Percentiles rank a stretch among this genome's conserved stretches.
Evolutionary conservation across 1,140 invertebrate species (phyloP).

Genomic region (Hyphantria cunea): DNA sequence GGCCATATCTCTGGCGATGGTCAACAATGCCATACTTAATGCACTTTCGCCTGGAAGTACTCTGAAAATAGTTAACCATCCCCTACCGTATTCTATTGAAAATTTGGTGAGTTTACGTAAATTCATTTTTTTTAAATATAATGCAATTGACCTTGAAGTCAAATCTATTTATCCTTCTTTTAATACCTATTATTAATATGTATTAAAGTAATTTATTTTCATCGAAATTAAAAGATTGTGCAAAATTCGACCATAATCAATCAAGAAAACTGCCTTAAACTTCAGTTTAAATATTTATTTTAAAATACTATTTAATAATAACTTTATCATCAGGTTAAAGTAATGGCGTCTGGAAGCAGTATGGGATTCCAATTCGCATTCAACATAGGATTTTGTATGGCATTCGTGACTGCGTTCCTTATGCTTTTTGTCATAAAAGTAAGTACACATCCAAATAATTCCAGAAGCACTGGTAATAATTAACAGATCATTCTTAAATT

Average conservation of each 20-base stretch:
- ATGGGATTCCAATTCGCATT: conserved; percentile 85
- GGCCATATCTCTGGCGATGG: conserved; percentile 84
- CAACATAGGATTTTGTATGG: conserved; percentile 86
- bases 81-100: conserved; percentile 70
- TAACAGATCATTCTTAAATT: too few relatives aligned
- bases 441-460: conserved; percentile 32
- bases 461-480: too few relatives aligned
- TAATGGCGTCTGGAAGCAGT: conserved; percentile 80
- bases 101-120: conserved; percentile 55
- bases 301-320: too few relatives aligned
- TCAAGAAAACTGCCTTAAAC: too few relatives aligned
- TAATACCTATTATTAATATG: too few relatives aligned
- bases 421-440: conserved; percentile 87
- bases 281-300: too few relatives aligned
- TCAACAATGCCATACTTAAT: conserved; percentile 84
- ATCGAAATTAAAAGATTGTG: too few relatives aligned
- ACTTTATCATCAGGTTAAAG: conserved; percentile 51
- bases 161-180: too few relatives aligned
- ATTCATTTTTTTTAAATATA: neutral
- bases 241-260: too few relatives aligned
- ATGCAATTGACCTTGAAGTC: neutral
- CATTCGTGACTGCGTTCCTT: conserved; percentile 89
- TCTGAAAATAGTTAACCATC: conserved; percentile 79
- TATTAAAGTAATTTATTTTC: too few relatives aligned
- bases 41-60: conserved; percentile 58